Evolutionary conservation across 2,797 vertebrate species (phyloP).

Genomic region (Pseudomugil tenellus): DNA sequence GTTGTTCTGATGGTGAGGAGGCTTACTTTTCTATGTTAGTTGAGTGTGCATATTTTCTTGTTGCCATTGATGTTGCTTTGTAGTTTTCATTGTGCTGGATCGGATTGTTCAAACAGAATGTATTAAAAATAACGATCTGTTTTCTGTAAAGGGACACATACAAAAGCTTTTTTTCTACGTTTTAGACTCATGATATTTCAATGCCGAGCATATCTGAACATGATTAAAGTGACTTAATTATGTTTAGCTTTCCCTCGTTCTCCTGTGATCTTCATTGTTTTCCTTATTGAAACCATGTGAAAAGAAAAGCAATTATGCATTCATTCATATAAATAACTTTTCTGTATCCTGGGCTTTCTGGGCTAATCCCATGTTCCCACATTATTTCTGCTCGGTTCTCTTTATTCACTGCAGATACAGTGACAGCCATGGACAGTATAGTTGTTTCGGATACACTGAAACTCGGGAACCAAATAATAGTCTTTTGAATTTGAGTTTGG

Average conservation of each 20-base stretch:
- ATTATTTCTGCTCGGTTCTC: conserved; percentile 17
- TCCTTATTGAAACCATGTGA: conserved; percentile 39
- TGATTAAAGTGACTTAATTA: conserved; percentile 18
- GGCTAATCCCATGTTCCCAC: conserved; percentile 10
- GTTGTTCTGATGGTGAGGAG: conserved; percentile 29
- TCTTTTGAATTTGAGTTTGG: too few relatives aligned
- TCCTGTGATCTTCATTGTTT: conserved; percentile 26
- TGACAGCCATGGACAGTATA: too few relatives aligned
- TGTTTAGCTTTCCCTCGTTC: neutral
- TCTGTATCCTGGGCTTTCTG: neutral
- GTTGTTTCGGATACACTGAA: neutral
- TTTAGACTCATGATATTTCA: neutral
- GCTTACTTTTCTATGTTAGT: conserved; percentile 35
- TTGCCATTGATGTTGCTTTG: conserved; percentile 36
- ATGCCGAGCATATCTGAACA: conserved; percentile 9
- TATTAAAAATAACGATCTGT: neutral
- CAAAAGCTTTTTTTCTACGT: too few relatives aligned
- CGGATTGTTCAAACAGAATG: neutral
- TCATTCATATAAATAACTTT: conserved; percentile 20
- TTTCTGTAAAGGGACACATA: too few relatives aligned
- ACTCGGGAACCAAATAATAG: too few relatives aligned
- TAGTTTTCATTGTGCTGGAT: conserved; percentile 11
- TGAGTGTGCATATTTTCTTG: conserved; percentile 11
- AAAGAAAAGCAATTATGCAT: conserved; percentile 21
- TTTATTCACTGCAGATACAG: conserved; percentile 8